Base-by-base conservation (phyloP, 2,888 invertebrate species). In the Palloptera scutellata region DNA sequence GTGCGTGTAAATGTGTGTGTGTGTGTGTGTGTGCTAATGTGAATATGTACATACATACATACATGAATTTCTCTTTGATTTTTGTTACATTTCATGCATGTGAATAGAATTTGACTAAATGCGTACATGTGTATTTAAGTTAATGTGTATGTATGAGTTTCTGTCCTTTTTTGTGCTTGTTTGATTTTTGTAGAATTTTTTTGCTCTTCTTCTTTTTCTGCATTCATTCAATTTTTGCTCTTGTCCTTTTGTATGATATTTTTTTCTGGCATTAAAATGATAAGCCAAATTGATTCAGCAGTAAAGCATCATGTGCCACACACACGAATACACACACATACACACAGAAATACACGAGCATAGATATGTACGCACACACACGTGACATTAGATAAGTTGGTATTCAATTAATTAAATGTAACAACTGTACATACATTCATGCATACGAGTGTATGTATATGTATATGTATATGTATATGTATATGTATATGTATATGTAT, bases 271-370 rank as follows among this genome's bases (percentile, higher is more conserved):
- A 68, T 72, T 69, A 64, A 72, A 72, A 61, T 64, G 71, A 72
- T 72, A 72, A 72, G 68, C 68, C 69, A 70, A 70, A 71, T 69
- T 71, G 69, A 69, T 71, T 69, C 51, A 54, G 64, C 59, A 52
- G 52, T 43, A 40, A 45, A 61, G 53, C 63, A 60, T 9, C 59
- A 58, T 41, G 17, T 40, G 11, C 12, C n/a, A 20, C 62, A 66
- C 53, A n/a, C 42, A 9, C 17, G 42, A 9, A 5, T 53, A 30
- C 9, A 19, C 12, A 19, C 19, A n/a, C 2, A 8, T 19, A 53
- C 15, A 12, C 4, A 30, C 6, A 30, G 3, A 30, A 2, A 30
- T 30, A 30, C 6, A 30, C 30, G 30, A 2, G 2, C 30, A 30
- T 30, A 30, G 3, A 30, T 30, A 30, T 30, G 30, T 30, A 30